Percentiles rank a stretch among this genome's conserved stretches.
Evolutionary conservation across 2,888 invertebrate genomes (phyloP).

Genomic region (Clepsis dumicolana): DNA sequence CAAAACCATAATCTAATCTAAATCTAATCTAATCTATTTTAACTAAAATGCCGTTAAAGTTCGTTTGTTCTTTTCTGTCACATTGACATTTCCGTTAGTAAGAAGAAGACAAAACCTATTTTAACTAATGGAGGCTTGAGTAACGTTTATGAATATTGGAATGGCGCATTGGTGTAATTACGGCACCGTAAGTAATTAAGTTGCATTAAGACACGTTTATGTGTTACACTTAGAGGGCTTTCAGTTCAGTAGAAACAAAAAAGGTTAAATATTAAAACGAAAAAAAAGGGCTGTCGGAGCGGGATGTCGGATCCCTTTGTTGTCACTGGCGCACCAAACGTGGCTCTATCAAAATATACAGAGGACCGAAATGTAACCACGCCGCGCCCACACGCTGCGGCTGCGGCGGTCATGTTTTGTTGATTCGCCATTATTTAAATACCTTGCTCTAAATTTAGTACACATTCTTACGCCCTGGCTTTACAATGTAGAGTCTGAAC

Average conservation of each 20-base stretch:
- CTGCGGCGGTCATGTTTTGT: conserved; percentile 59
- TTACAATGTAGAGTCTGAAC: background rate
- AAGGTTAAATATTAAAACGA: conserved; percentile 38
- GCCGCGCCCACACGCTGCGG: conserved; percentile 71
- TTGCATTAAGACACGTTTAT: too few species aligned
- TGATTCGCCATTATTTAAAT: conserved; percentile 55
- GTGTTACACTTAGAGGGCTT: background rate
- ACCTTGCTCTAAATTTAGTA: conserved; percentile 7
- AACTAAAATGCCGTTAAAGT: too few species aligned
- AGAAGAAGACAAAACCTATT: too few species aligned
- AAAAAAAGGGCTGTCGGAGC: conserved; percentile 65
- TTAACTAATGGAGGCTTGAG: too few species aligned
- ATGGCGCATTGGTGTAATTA: too few species aligned
- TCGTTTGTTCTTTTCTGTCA: too few species aligned
- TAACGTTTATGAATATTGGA: too few species aligned
- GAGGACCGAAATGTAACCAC: conserved; percentile 76
- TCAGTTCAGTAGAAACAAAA: conserved; percentile 11
- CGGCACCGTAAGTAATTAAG: too few species aligned
- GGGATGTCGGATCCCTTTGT: conserved; percentile 72
- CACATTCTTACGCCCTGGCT: background rate
- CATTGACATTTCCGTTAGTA: too few species aligned
- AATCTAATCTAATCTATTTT: too few species aligned
- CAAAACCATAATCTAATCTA: too few species aligned
- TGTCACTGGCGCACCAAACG: conserved; percentile 68
- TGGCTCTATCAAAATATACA: conserved; percentile 81